phyloP scores from a whole-genome alignment of 1,140 invertebrate genomes.

The Tetramorium alpestre region DNA sequence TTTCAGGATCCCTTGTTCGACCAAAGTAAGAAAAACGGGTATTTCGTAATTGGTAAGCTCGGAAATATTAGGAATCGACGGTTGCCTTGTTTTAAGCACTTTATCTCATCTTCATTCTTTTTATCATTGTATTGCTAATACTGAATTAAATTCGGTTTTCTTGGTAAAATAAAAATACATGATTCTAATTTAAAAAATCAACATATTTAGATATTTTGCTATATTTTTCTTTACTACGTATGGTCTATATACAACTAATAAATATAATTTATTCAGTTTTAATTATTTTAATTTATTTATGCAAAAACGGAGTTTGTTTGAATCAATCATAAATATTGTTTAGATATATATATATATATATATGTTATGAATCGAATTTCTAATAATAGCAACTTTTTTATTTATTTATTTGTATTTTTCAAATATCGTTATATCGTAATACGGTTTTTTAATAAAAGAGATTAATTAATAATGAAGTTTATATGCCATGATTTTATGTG shows the following conservation, averaged over 20 bases:
- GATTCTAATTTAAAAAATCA: neutral
- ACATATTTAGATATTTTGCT: neutral
- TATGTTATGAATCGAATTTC: neutral
- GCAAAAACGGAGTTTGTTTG: no score
- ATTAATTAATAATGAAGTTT: neutral
- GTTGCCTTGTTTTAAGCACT: neutral
- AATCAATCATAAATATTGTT: neutral
- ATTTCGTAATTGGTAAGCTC: slow-evolving; percentile 40
- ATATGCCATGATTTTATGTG: neutral
- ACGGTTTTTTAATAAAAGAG: neutral
- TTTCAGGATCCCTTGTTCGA: slow-evolving; percentile 49
- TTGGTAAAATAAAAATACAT: neutral
- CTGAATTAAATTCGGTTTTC: neutral
- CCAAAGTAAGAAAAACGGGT: slow-evolving; percentile 50
- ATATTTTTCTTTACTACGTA: neutral
- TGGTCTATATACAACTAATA: neutral
- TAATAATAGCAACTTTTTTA: neutral
- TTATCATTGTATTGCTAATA: neutral
- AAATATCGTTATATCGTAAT: neutral
- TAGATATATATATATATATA: neutral
- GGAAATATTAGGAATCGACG: slow-evolving; percentile 10
- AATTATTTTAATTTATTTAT: neutral
- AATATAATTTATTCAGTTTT: neutral
- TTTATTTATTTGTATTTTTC: slow-evolving; percentile 2
- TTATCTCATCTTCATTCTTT: neutral